Base-by-base conservation (phyloP, 2,113 vertebrate species). In the Onychostruthus taczanowskii region DNA sequence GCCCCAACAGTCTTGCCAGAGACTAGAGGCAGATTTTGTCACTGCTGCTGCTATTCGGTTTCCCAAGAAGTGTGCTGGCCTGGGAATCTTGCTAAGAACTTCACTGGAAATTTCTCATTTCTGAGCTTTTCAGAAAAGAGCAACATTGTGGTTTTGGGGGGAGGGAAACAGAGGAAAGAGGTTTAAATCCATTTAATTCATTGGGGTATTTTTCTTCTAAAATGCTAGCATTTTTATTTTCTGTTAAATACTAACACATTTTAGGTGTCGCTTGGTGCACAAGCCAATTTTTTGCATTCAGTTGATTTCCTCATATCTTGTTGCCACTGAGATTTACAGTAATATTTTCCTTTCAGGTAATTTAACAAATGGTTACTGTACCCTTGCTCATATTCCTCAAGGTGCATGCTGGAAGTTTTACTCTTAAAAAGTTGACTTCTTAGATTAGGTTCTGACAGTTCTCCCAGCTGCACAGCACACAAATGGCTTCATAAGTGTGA, bases 101-200 rank as follows among this genome's bases (percentile, higher is more conserved):
- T 83, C 26, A 18, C 8, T 9, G 46, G 74, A 72, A 74, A 12
- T 19, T 28, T 61, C 58, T 80, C 6, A 33, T 62, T 72, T 63
- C 2, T 0, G 44, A 90, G 18, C 47, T 70, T 86, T 72, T 50
- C 5, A 31, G 15, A 4, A 74, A 77, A 78, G 11, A 15, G 6
- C 44, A 44, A 0, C 61, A 10, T 44, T 83, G 31, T 87, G 31
- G 0, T 46, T 79, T 58, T 7, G 5, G 0, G 20, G 14, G 1
- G 6, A 33, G 6, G 20, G 15, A 5, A 18, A 13, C 16, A 27
- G 11, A 30, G 17, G n/a, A 17, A 61, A 49, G 43, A 47, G 24
- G 21, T 23, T 66, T 75, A 23, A 41, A 83, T 69, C 41, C 1
- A 46, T 43, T 56, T 15, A 21, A 39, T 75, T 75, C 0, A 8